Evolutionary conservation across 2,888 invertebrate genomes (phyloP).

Genomic region (Cosmia pyralina): DNA sequence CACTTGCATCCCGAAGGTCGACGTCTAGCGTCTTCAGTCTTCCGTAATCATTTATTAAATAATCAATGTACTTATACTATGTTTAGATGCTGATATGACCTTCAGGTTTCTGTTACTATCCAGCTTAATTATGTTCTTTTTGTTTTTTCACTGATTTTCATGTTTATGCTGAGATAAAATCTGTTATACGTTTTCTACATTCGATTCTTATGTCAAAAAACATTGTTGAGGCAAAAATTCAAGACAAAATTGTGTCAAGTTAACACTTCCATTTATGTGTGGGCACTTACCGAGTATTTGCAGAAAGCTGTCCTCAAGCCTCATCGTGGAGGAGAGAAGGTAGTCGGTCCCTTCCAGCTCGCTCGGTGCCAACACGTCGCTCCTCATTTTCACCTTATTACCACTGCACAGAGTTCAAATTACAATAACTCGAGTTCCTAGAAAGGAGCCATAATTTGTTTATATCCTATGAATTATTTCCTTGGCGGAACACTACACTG

Average conservation of each 20-base stretch:
- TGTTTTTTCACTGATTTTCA: background rate
- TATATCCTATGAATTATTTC: slow-evolving; percentile 62
- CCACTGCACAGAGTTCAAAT: slow-evolving; percentile 71
- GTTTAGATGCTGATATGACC: slow-evolving; percentile 14
- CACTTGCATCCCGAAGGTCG: background rate
- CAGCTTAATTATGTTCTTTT: background rate
- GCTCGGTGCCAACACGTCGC: slow-evolving; percentile 87
- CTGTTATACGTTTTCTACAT: background rate
- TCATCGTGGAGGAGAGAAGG: slow-evolving; percentile 91
- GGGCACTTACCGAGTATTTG: slow-evolving; percentile 91
- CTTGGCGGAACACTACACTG: slow-evolving; percentile 62
- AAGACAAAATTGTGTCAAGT: slow-evolving; percentile 10
- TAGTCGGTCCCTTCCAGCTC: slow-evolving; percentile 92
- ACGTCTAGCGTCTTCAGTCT: slow-evolving; percentile 1
- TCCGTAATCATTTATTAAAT: slow-evolving; percentile 17
- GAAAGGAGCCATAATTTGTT: slow-evolving; percentile 68
- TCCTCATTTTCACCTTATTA: slow-evolving; percentile 83
- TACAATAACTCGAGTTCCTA: slow-evolving; percentile 60
- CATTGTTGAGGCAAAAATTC: background rate
- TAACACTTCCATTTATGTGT: slow-evolving; percentile 11
- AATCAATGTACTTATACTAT: slow-evolving; percentile 12
- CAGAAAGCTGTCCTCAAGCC: slow-evolving; percentile 91
- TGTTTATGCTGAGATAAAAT: background rate
- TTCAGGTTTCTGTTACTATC: slow-evolving; percentile 28
- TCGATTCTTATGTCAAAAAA: background rate